Percentiles rank a stretch among this genome's conserved stretches.
Conservation (phyloP, 2,797 vertebrate species). For the Potorous gilbertii region DNA sequence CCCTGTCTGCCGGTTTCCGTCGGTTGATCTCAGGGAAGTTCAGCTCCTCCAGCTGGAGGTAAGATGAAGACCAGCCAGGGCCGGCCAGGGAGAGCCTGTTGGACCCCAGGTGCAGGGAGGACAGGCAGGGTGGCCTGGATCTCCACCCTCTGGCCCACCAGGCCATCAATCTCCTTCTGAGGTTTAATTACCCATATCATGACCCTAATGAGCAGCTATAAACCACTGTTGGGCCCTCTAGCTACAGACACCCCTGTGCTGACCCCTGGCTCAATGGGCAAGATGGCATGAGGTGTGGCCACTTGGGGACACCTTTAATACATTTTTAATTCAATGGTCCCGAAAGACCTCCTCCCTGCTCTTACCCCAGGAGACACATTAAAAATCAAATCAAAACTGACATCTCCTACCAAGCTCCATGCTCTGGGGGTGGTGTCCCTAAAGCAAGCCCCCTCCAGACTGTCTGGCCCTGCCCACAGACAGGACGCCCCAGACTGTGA, state of each 20-base stretch:
- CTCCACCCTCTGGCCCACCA: background rate
- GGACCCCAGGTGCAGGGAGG: background rate
- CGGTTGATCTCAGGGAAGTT: conserved; percentile 95
- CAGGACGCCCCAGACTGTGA: background rate
- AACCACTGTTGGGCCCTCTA: too few species aligned
- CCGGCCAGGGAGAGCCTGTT: background rate
- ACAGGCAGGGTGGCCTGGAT: background rate
- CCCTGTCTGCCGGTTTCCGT: conserved; percentile 88
- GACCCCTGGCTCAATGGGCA: background rate
- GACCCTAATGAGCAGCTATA: background rate
- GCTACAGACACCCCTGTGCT: background rate
- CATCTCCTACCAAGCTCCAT: too few species aligned
- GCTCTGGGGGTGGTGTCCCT: too few species aligned
- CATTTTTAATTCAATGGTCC: background rate
- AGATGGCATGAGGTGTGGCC: too few species aligned
- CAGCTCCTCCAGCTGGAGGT: conserved; percentile 92
- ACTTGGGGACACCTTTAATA: background rate
- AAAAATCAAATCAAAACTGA: background rate
- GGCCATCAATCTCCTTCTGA: background rate
- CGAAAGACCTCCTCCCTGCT: background rate
- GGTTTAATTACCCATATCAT: background rate
- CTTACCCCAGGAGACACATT: background rate
- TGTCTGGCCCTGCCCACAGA: background rate
- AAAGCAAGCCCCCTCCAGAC: background rate
- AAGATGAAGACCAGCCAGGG: background rate